Base-by-base conservation (phyloP, 2,888 invertebrate genomes). In the Erynnis tages region DNA sequence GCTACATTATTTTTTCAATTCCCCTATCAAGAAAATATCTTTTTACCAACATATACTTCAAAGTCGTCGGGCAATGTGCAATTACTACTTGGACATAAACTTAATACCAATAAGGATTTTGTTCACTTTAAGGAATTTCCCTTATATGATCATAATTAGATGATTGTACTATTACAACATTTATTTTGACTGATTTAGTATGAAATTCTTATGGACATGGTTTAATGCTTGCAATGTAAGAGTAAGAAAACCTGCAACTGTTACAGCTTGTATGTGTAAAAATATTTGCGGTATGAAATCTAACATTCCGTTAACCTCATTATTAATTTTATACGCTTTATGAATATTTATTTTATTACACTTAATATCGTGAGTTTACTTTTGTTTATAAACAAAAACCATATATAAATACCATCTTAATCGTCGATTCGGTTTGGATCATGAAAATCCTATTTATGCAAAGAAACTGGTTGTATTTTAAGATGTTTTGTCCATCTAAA, bases 111-210 rank as follows among this genome's bases (percentile, higher is more conserved):
- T 50, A 43, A 19, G 43, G 49, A 43, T 35, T 43, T 30, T 41
- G 25, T 50, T 35, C 49, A 16, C 25, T 13, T 43, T 27, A 7
- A 35, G 19, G 23, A 34, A 35, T 50, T 41, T 19, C 23, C 49
- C 49, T 19, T 50, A 50, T 50, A 50, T 29, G 43, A 50, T 29
- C 43, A 43, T 43, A 50, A 43, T 50, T 35, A 43, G 29, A 50
- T 35, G 35, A 50, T 50, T 50, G 35, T 43, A 25, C 25, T 49
- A 35, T 49, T 40, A 49, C 34, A 14, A 41, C 32, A 16, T 41
- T 32, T 17, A 2, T 16, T 41, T 49, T 34, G 25, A 34, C n/a
- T 19, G 25, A n/a, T 34, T 32, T n/a, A 27, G 10, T 40, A 17
- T 27, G 14, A 40, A 23, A 13, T 40, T 44, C 32, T 21, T 32